A percentile compares a stretch with the other conserved stretches of the same genome.
Conservation (phyloP, 2,797 vertebrate genomes). For the Acrocephalus scirpaceus region DNA sequence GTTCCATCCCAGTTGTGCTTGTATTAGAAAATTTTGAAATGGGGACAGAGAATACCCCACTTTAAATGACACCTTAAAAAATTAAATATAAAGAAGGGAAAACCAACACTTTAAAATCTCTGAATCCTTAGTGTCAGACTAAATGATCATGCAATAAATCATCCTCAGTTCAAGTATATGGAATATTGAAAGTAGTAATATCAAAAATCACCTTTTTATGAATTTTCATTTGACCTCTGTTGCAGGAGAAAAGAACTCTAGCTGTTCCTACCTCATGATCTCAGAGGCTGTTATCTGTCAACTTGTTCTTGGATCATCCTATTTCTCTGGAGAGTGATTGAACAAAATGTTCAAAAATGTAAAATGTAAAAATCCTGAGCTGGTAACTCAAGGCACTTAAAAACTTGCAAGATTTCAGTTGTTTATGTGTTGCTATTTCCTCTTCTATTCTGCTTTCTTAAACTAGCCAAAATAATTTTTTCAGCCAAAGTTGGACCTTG, state of each 20-base stretch:
- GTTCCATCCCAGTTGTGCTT: not conserved
- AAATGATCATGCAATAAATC: not conserved
- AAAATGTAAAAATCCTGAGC: constrained; percentile 25
- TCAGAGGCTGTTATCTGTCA: constrained; percentile 29
- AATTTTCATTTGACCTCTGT: constrained; percentile 59
- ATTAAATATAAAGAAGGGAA: not conserved
- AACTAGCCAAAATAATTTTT: constrained; percentile 58
- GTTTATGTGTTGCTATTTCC: constrained; percentile 35
- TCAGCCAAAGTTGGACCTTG: constrained; percentile 34
- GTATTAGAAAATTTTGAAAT: not conserved
- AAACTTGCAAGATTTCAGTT: not conserved
- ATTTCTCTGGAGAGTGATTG: constrained; percentile 35
- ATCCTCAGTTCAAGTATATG: not conserved
- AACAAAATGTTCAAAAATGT: constrained; percentile 30
- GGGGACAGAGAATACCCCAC: too few relatives aligned
- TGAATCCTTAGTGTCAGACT: not conserved
- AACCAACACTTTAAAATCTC: not conserved
- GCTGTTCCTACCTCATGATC: constrained; percentile 32
- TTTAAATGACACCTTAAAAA: not conserved
- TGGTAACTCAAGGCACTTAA: constrained; percentile 51
- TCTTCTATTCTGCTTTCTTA: constrained; percentile 46
- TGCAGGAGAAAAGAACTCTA: constrained; percentile 66
- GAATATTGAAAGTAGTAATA: not conserved
- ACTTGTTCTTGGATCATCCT: constrained; percentile 21
- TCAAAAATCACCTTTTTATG: not conserved